Conservation (phyloP, 23 tunicate genomes). For the Styela plicata region DNA sequence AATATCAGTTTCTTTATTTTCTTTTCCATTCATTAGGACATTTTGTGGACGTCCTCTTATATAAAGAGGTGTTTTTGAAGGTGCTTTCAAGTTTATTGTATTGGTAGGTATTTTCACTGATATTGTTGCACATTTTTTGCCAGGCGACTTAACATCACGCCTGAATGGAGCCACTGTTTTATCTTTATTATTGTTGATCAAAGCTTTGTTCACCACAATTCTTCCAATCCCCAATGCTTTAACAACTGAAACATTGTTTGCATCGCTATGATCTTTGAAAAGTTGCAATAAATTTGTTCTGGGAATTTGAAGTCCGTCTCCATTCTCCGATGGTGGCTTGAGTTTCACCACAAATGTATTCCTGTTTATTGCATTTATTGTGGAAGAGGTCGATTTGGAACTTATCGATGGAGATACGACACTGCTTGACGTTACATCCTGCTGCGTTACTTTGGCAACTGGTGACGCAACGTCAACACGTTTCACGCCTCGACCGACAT, state of each 20-base stretch:
- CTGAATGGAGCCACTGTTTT: not conserved
- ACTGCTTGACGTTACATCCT: not conserved
- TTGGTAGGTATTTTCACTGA: not conserved
- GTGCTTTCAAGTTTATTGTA: not conserved
- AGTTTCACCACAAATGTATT: slow-evolving; percentile 30
- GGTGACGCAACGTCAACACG: not conserved
- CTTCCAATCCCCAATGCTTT: slow-evolving; percentile 21
- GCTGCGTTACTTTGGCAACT: not conserved
- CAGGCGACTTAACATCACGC: not conserved
- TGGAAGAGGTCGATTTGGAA: no score
- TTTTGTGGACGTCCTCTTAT: slow-evolving; percentile 3
- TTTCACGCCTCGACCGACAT: not conserved
- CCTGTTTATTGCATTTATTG: not conserved
- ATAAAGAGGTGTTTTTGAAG: not conserved
- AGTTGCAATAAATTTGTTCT: slow-evolving; percentile 16
- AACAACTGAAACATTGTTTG: slow-evolving; percentile 15
- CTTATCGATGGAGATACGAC: not conserved
- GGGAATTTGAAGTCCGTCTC: not conserved
- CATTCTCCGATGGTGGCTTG: slow-evolving; percentile 1
- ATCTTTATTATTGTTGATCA: slow-evolving; percentile 4
- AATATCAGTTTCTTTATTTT: slow-evolving; percentile 1
- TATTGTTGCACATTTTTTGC: not conserved
- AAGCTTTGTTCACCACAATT: slow-evolving; percentile 9
- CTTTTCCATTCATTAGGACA: not conserved
- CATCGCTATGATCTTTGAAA: slow-evolving; percentile 1